Percentiles rank a stretch among this genome's conserved stretches.
Evolutionary conservation across 1,140 invertebrate genomes (phyloP).

Genomic region (Lasioglossum albipes): DNA sequence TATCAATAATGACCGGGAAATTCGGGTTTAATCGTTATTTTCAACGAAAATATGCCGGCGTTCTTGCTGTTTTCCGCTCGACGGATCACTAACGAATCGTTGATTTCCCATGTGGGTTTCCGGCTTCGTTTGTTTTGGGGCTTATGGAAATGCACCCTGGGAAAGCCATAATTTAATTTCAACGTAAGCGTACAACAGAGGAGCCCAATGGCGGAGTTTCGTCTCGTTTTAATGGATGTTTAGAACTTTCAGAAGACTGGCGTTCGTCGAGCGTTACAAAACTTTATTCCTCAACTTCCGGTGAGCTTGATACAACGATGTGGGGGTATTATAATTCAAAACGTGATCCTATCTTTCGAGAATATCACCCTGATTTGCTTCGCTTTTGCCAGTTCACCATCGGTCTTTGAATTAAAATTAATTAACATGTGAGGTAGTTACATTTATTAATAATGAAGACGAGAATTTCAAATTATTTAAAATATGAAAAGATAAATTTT

Average conservation of each 20-base stretch:
- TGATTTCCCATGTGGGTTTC: constrained; percentile 67
- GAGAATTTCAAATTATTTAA: no score
- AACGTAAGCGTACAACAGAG: constrained; percentile 32
- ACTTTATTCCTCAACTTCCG: no score
- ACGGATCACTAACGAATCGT: constrained; percentile 66
- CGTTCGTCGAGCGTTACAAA: no score
- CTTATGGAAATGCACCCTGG: constrained; percentile 65
- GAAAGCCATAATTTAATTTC: constrained; percentile 67
- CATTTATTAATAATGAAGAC: no score
- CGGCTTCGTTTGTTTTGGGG: constrained; percentile 65
- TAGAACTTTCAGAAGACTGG: neutral
- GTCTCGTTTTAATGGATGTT: constrained; percentile 24
- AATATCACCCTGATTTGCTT: no score
- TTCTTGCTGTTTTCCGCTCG: constrained; percentile 54
- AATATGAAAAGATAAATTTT: no score
- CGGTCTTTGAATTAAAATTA: no score
- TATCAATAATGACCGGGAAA: constrained; percentile 9
- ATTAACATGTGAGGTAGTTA: no score
- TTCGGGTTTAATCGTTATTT: constrained; percentile 19
- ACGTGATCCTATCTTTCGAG: no score
- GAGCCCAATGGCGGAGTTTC: constrained; percentile 36
- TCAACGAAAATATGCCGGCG: constrained; percentile 35
- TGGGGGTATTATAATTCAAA: no score
- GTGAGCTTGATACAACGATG: no score
- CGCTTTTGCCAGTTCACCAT: no score